A percentile compares a stretch with the other conserved stretches of the same genome.
These are phyloP conservation scores for Drosophila mimetica DNA, from an alignment of 2,888 invertebrate genomes.

Conservation along the genomic window DNA sequence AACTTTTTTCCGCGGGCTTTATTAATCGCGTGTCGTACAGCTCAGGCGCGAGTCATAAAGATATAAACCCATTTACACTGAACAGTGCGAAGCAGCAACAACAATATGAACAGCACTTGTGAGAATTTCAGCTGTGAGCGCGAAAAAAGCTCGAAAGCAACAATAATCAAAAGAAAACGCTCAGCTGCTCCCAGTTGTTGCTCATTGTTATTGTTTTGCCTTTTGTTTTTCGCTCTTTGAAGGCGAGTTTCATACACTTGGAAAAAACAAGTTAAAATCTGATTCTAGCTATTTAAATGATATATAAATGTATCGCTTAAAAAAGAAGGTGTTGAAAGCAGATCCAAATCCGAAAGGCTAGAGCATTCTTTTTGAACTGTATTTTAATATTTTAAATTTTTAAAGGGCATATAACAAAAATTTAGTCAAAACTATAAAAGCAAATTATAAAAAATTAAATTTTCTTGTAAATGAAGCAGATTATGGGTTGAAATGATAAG, in stretches of 20 bases:
- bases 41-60: slow-evolving; percentile 58
- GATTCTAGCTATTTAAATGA: too few species aligned
- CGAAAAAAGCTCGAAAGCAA: slow-evolving; percentile 41
- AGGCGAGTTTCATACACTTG: background rate
- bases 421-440: too few species aligned
- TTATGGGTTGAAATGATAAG: too few species aligned
- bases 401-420: too few species aligned
- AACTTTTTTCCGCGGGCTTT: slow-evolving; percentile 51
- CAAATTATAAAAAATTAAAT: too few species aligned
- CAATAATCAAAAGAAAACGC: slow-evolving; percentile 25
- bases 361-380: background rate
- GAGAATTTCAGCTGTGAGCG: slow-evolving; percentile 22
- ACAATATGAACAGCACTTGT: slow-evolving; percentile 6
- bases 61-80: slow-evolving; percentile 64
- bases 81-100: slow-evolving; percentile 8
- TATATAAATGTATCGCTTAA: too few species aligned
- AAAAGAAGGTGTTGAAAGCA: too few species aligned
- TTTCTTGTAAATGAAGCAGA: too few species aligned
- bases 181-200: slow-evolving; percentile 27
- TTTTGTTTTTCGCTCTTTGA: slow-evolving; percentile 20
- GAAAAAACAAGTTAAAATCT: background rate
- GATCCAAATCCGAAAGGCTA: too few species aligned
- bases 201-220: slow-evolving; percentile 28
- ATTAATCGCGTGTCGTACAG: slow-evolving; percentile 64
- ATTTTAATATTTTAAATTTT: background rate